Evolutionary conservation across 2,888 invertebrate genomes (phyloP), one percentile per base, ranked within the genome.

Genomic region (Nasonovia ribisnigri): DNA sequence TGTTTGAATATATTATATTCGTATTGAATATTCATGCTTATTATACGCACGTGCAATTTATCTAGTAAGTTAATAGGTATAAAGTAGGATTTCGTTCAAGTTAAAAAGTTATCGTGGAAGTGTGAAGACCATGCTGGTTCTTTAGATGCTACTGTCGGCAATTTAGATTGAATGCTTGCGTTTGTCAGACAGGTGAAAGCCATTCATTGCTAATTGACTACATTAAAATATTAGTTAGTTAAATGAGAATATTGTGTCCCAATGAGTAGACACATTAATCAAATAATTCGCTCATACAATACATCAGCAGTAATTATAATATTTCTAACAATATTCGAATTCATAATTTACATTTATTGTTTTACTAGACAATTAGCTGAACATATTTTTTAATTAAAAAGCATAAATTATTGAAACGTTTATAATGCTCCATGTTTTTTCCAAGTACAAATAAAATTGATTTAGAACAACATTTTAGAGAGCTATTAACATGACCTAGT

Each of bases 111-210:
- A n/a, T 20, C 48, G 8, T 6, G n/a, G n/a, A n/a, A n/a, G n/a
- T n/a, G 24, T 87, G 20, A 51, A n/a, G 10, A 87, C 48, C 20
- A 48, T 24, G 0, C 1, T 29, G n/a, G 36, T 36, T 36, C 20
- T 77, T 20, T 77, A 77, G 20, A 8, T 8, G 6, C 8, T 57
- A 36, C 77, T 77, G 36, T 20, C 84, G 42, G 29, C 6, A 84
- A 84, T 91, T 84, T 20, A 84, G 54, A 91, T 91, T 84, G 29
- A 91, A 84, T 84, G 29, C 29, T 84, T 29, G 29, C 42, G n/a
- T 91, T 77, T 84, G 26, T 54, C 84, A 84, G 43, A 43, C 43
- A 8, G 51, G 10, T 29, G 54, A 20, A 91, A 91, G 51, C 36
- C 42, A 51, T 91, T 91, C 29, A n/a, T 84, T 42, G 20, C n/a